Base-by-base conservation (phyloP, 37 sponge, comb jelly and placozoan species). In the Cladorhizidae sp. region DNA sequence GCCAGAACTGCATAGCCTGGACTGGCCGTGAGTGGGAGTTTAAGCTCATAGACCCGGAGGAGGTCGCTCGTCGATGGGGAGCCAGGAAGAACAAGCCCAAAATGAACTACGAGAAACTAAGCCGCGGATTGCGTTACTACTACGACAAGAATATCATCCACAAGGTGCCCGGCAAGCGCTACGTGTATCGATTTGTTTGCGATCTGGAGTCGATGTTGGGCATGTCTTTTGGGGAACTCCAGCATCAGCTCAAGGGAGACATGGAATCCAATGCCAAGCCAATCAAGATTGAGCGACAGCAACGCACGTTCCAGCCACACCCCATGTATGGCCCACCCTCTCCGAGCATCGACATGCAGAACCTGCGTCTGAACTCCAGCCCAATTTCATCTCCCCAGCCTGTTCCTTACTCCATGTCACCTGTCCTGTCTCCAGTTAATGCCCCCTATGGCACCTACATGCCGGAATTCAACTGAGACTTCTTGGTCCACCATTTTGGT, bases 71-170 rank as follows among this genome's bases (percentile, higher is more conserved):
- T 23, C 57, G 88, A 43, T 98, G 99, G 99, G 99, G 99, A n/a
- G 39, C 88, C 0, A 67, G 99, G 50, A 98, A 98, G 80, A 98
- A 98, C 93, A 98, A 98, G 40, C 93, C 99, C 39, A 96, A 89
- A 81, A 89, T 85, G 86, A 89, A 89, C 40, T 89, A 89, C 62
- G 90, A 85, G 76, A 89, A 89, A 71, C 78, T 98, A 70, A 92
- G 93, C 38, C 90, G 99, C 1, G 99, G 96, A 22, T 84, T 98
- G 43, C 88, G 99, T 1, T 98, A 98, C 78, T 98, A 98, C 83
- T 98, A 98, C 69, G 97, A 98, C 59, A 96, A 96, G 86, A 94
- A 92, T 83, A 98, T 98, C 81, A 98, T 98, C 82, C 92, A 94
- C 74, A 96, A 98, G 69, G 97, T 98, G 25, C 95, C 95, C 0